Evolutionary conservation across 2,888 invertebrate species (phyloP).

Genomic region (Oithona nana): DNA sequence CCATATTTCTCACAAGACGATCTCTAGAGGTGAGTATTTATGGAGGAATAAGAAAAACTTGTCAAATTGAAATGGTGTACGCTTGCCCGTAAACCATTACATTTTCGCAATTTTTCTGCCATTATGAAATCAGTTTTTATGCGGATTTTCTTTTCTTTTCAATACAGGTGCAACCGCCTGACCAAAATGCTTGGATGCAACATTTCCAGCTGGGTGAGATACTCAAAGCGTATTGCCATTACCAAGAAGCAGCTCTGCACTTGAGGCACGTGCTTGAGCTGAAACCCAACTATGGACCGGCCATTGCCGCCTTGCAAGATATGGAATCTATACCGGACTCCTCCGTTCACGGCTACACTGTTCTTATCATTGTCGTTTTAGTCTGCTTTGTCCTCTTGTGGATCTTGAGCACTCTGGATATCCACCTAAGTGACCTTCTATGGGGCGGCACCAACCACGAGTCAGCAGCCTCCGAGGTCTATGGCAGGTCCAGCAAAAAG

Average conservation of each 20-base stretch:
- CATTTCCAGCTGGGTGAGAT: slow-evolving; percentile 79
- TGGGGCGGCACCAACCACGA: neutral
- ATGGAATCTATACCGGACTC: slow-evolving; percentile 60
- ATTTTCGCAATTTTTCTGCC: too few species aligned
- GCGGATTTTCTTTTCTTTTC: too few species aligned
- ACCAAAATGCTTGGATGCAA: slow-evolving; percentile 73
- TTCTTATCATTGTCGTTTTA: slow-evolving; percentile 67
- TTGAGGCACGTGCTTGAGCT: slow-evolving; percentile 60
- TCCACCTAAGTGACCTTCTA: neutral
- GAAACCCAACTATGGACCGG: slow-evolving; percentile 66
- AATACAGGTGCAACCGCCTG: slow-evolving; percentile 53
- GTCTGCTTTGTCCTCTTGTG: slow-evolving; percentile 33
- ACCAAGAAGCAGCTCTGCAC: slow-evolving; percentile 66
- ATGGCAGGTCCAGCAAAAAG: too few species aligned
- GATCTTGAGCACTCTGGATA: slow-evolving; percentile 13
- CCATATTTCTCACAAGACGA: slow-evolving; percentile 62
- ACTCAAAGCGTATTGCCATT: slow-evolving; percentile 72
- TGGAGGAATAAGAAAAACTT: too few species aligned
- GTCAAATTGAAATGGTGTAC: too few species aligned
- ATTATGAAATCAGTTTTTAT: too few species aligned
- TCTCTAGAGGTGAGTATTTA: slow-evolving; percentile 47
- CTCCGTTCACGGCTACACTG: slow-evolving; percentile 61
- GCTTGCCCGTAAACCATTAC: too few species aligned
- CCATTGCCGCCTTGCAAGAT: slow-evolving; percentile 54
- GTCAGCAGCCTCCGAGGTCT: too few species aligned